Conservation (phyloP, 2,888 invertebrate genomes). For the Aquatica leii region DNA sequence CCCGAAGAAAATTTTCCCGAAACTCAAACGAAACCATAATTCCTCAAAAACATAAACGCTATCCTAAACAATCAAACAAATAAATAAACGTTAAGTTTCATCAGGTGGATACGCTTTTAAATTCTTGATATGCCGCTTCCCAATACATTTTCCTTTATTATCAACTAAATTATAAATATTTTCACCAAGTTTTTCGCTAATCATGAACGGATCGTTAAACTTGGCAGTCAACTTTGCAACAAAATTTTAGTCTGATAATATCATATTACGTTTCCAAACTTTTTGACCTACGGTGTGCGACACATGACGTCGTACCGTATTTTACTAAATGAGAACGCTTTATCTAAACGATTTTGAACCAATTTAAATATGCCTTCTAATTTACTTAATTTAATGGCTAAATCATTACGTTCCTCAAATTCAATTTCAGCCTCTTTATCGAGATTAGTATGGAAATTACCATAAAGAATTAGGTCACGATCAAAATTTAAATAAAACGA, state of each 20-base stretch:
- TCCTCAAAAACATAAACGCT: too few relatives aligned
- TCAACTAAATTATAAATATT: neutral
- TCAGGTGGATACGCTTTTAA: too few relatives aligned
- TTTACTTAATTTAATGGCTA: neutral
- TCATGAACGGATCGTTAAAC: neutral
- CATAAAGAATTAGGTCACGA: slow-evolving; percentile 24
- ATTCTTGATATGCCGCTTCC: neutral
- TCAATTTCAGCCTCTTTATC: neutral
- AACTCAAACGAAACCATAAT: too few relatives aligned
- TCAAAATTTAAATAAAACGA: slow-evolving; percentile 35
- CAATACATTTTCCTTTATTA: neutral
- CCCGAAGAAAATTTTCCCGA: too few relatives aligned
- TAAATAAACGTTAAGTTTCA: too few relatives aligned
- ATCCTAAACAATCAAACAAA: too few relatives aligned
- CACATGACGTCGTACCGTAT: neutral
- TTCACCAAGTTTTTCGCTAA: neutral
- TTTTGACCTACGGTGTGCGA: neutral
- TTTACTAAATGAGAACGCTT: neutral
- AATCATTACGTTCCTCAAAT: neutral
- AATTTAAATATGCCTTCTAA: neutral
- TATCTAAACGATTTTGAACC: neutral
- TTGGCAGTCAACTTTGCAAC: neutral
- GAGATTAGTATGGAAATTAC: neutral
- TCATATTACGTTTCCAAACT: neutral
- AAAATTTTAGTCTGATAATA: neutral